These are phyloP conservation scores for Hormiphora californensis DNA, from an alignment of 37 sponge, comb jelly and placozoan genomes.

Conservation along the genomic window DNA sequence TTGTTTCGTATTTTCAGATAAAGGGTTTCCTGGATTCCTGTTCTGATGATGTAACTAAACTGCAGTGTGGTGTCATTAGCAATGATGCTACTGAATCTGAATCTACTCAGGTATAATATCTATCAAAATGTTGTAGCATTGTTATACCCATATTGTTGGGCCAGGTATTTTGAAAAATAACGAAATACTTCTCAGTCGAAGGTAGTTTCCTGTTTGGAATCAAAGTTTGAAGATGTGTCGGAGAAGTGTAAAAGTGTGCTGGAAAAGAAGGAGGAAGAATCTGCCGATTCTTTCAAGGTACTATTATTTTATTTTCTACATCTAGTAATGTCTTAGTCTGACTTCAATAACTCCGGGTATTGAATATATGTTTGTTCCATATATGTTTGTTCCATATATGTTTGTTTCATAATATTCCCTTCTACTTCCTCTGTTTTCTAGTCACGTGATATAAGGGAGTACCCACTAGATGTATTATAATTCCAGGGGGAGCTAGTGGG, in stretches of 20 bases:
- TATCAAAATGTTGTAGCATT: too few species aligned
- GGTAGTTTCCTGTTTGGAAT: slow-evolving; percentile 7
- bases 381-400: background rate
- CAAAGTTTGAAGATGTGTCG: background rate
- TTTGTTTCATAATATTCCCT: background rate
- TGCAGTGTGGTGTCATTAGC: background rate
- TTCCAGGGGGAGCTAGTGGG: too few species aligned
- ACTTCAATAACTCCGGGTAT: too few species aligned
- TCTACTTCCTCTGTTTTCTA: background rate
- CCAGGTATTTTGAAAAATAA: too few species aligned
- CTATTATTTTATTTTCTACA: background rate
- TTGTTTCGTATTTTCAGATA: background rate
- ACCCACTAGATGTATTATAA: too few species aligned
- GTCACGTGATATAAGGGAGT: too few species aligned
- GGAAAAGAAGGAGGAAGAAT: slow-evolving; percentile 18
- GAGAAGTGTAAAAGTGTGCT: slow-evolving; percentile 31
- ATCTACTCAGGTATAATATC: slow-evolving; percentile 32
- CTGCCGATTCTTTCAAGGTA: slow-evolving; percentile 39
- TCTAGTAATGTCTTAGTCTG: background rate
- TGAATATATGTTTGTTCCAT: too few species aligned
- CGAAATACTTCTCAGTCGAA: background rate
- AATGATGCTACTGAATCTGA: background rate
- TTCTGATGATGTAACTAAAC: slow-evolving; percentile 16
- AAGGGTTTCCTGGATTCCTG: background rate
- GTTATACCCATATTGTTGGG: too few species aligned